Evolutionary conservation across 2,113 vertebrate genomes (phyloP), one percentile per base, ranked within the genome.

Genomic region (Tonatia bakeri): DNA sequence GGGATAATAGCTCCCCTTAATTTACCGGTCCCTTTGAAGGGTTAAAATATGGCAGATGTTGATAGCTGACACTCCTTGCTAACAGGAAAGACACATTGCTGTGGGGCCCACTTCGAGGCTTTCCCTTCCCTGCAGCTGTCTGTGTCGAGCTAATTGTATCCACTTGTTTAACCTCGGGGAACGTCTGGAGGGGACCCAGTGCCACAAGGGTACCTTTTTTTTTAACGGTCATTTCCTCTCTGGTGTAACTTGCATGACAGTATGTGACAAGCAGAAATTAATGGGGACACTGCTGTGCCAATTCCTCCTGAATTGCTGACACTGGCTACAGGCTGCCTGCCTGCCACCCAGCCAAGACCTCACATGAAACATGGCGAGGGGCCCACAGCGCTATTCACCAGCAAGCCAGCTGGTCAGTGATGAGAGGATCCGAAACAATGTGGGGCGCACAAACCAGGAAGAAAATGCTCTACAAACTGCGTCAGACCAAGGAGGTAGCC

Each of bases 331-430:
- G 98, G 98, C 98, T 98, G 98, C 98, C 98, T 98, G 98, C 97
- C 98, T 98, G 98, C 98, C 98, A 98, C 98, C 98, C 98, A 98
- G 99, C 99, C 99, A 99, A 99, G 99, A 99, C 99, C 99, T 99
- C 99, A 99, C 99, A 99, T 99, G 99, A 99, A 99, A 99, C 96
- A 99, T 99, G 99, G 99, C 99, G 98, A 98, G 97, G 98, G 99
- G 99, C 99, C 99, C 98, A 97, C 98, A 91, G 98, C 97, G 98
- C 99, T 99, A 99, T 99, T 99, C 99, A 99, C 98, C 98, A 97
- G 98, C 98, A 98, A 98, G 99, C 99, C 99, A 99, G 99, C 99
- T 99, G 99, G 99, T 99, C 99, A 99, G 99, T 99, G 99, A 99
- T 99, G 99, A 99, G 99, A 99, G 90, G 99, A 98, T 97, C 98